phyloP scores from a whole-genome alignment of 2,888 invertebrate genomes.

The Caenorhabditis macrosperma region DNA sequence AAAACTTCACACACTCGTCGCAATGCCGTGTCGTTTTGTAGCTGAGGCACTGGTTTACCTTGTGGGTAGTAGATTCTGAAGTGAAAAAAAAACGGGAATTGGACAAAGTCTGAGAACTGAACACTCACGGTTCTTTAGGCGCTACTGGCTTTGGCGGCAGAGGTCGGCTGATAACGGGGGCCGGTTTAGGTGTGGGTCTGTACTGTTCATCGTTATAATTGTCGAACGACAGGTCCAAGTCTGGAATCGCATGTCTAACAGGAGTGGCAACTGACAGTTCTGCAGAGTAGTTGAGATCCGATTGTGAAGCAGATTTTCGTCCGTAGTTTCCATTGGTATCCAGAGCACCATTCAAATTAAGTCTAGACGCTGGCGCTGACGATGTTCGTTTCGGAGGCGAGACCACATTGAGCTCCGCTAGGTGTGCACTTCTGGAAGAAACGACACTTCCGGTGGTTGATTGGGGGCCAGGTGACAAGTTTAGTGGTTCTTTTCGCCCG shows the following conservation, averaged over 20 bases:
- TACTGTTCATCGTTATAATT: conserved; percentile 57
- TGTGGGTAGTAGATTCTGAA: conserved; percentile 76
- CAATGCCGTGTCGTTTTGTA: conserved; percentile 75
- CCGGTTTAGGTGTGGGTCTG: conserved; percentile 52
- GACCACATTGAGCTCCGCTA: conserved; percentile 56
- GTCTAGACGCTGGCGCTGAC: conserved; percentile 40
- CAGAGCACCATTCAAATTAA: conserved; percentile 52
- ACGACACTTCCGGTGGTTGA: conserved; percentile 42
- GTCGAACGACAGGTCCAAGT: conserved; percentile 47
- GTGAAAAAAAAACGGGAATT: conserved; percentile 1
- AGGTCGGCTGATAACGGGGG: conserved; percentile 40
- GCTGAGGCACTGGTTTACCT: conserved; percentile 73
- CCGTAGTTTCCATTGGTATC: conserved; percentile 58
- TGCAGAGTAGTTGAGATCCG: conserved; percentile 39
- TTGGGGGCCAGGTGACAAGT: conserved; percentile 50
- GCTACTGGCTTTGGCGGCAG: conserved; percentile 49
- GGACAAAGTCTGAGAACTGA: conserved; percentile 8
- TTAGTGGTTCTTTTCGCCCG: conserved; percentile 37
- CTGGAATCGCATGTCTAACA: conserved; percentile 31
- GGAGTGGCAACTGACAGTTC: conserved; percentile 46
- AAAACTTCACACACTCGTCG: conserved; percentile 74
- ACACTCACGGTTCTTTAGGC: conserved; percentile 59
- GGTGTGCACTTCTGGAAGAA: conserved; percentile 49
- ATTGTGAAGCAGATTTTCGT: conserved; percentile 52
- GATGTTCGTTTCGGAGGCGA: conserved; percentile 52